phyloP scores from a whole-genome alignment of 2,113 vertebrate species.

The Speoplatyrhinus poulsoni region DNA sequence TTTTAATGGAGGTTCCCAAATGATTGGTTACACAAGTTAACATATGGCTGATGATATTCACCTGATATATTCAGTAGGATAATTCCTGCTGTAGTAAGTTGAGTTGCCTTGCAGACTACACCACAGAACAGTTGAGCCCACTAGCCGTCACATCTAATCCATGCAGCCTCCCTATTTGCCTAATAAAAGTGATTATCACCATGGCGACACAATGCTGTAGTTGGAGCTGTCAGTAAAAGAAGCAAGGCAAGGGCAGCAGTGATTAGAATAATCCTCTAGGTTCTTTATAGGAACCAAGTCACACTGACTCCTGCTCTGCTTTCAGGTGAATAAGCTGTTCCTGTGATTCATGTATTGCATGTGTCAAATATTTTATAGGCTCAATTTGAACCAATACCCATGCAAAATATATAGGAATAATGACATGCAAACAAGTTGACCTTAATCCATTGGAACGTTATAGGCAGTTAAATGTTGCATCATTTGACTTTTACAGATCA shows the following conservation, averaged over 20 bases:
- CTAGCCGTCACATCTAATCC: not conserved
- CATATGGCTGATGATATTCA: too few species aligned
- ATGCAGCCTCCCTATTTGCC: not conserved
- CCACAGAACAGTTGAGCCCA: not conserved
- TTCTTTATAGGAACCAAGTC: not conserved
- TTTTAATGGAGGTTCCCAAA: not conserved
- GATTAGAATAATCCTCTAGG: not conserved
- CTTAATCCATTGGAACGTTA: too few species aligned
- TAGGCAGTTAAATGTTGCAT: too few species aligned
- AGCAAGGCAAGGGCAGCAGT: not conserved
- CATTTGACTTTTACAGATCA: too few species aligned
- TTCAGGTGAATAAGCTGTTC: not conserved
- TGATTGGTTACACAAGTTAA: not conserved
- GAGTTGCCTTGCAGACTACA: too few species aligned
- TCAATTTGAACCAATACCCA: not conserved
- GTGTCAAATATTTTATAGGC: too few species aligned
- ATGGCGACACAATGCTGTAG: not conserved
- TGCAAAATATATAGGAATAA: not conserved
- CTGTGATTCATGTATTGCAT: too few species aligned
- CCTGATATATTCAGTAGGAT: too few species aligned
- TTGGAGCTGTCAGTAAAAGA: not conserved
- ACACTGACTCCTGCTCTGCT: not conserved
- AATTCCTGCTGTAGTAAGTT: too few species aligned
- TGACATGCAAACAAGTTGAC: not conserved
- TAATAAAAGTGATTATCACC: constrained; percentile 1